Evolutionary conservation across 1,140 invertebrate genomes (phyloP), one percentile per base, ranked within the genome.

Genomic region (Drosophila rufa): DNA sequence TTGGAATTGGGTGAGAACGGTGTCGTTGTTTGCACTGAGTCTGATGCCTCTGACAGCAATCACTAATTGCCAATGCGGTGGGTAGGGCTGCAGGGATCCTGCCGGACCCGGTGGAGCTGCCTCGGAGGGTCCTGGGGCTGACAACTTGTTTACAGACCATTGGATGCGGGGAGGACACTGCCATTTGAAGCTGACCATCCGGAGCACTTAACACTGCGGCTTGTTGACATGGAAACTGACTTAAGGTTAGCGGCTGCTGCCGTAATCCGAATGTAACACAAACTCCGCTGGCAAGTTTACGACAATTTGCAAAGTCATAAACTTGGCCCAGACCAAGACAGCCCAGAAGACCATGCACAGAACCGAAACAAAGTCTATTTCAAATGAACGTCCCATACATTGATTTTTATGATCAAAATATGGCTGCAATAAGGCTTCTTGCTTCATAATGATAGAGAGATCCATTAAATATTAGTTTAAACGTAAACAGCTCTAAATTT

Each of bases 181-280:
- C 14, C 69, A 76, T 75, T 69, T 33, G 22, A 12, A 70, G 48
- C 40, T 61, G 66, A 46, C 45, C 77, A 73, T 65, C 46, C 62
- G 53, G 48, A 50, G 58, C 59, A 77, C 67, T 74, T 74, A 53
- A 45, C 61, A 65, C 56, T 78, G 67, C 46, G 82, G 78, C 60
- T 60, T 85, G 82, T 85, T 84, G 82, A 84, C 82, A 85, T 73
- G 78, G 78, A 81, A 85, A 73, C 69, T 78, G 80, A 80, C 84
- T 89, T 83, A 82, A 78, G 71, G 75, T 73, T 80, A 69, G 70
- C 73, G 50, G 67, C 42, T 53, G 53, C 75, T 75, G 64, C 59
- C 59, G 75, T 78, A 64, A 58, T 68, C 48, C 51, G 60, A 77
- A 74, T 87, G 76, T 74, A 73, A 68, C 71, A 66, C 70, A 89